Percentiles rank a stretch among this genome's conserved stretches.
Evolutionary conservation across 2,797 vertebrate species (phyloP).

Genomic region (Xenops minutus): DNA sequence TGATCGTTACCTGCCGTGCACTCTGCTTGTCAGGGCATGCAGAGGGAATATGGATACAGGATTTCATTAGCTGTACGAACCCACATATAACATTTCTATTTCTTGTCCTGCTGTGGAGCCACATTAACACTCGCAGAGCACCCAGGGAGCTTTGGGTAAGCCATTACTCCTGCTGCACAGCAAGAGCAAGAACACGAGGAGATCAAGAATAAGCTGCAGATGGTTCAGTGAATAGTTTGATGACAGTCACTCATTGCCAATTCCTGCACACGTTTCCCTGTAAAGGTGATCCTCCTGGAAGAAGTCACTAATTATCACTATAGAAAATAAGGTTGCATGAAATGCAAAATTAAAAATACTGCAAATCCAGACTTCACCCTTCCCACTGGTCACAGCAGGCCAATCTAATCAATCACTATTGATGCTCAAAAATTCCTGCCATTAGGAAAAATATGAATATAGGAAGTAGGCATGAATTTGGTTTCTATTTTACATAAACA

Average conservation of each 20-base stretch:
- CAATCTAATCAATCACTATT: not conserved
- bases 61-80: not conserved
- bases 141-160: not conserved
- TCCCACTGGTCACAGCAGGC: not conserved
- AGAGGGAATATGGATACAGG: not conserved
- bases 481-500: not conserved
- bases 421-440: not conserved
- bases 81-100: accelerated
- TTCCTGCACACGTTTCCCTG: not conserved
- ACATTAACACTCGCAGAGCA: not conserved
- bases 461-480: not conserved
- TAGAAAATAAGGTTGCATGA: not conserved
- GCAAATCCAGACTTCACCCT: not conserved
- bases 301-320: not conserved
- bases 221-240: not conserved
- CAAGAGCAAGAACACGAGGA: not conserved
- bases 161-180: not conserved
- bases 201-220: not conserved
- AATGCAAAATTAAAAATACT: not conserved
- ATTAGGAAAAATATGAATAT: not conserved
- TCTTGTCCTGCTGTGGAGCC: not conserved
- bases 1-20: accelerated
- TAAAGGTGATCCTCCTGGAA: not conserved
- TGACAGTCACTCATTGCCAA: not conserved
- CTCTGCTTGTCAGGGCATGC: not conserved